These are phyloP conservation scores for Anoplopoma fimbria DNA, from an alignment of 2,113 vertebrate genomes.

Conservation along the genomic window DNA sequence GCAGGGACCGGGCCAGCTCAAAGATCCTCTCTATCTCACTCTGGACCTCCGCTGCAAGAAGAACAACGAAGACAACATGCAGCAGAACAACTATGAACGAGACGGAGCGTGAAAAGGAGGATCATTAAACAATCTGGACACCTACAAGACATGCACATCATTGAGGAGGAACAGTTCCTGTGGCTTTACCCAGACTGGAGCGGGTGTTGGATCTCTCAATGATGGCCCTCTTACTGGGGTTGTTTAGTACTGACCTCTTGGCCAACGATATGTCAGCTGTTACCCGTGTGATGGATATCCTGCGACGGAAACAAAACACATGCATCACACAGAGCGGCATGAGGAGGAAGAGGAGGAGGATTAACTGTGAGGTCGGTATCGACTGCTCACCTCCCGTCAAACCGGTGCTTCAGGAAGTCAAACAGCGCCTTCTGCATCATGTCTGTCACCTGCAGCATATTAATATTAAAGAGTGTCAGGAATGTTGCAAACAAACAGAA, in stretches of 20 bases:
- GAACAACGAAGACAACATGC: neutral
- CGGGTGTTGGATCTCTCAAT: constrained; percentile 97
- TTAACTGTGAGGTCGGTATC: fast-evolving
- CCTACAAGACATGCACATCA: constrained; percentile 65
- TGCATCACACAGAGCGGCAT: neutral
- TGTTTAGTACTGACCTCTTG: constrained; percentile 98
- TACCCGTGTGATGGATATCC: constrained; percentile 99
- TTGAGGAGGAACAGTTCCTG: constrained; percentile 63
- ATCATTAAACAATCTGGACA: neutral
- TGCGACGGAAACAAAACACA: constrained; percentile 72
- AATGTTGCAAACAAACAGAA: constrained; percentile 5
- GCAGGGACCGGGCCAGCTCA: constrained; percentile 95
- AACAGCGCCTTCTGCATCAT: constrained; percentile 99
- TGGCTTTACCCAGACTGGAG: constrained; percentile 92
- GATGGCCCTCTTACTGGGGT: constrained; percentile 98
- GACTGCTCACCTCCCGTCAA: constrained; percentile 96
- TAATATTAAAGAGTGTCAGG: constrained; percentile 22
- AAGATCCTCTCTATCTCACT: constrained; percentile 99
- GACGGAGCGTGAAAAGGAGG: neutral
- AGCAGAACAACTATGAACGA: neutral
- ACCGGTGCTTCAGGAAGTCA: constrained; percentile 99
- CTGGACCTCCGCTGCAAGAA: constrained; percentile 92
- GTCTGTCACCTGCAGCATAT: constrained; percentile 96
- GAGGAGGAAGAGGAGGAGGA: neutral
- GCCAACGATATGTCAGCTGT: constrained; percentile 99